Evolutionary conservation across 2,888 invertebrate species (phyloP).

Genomic region (Elmis aenea): DNA sequence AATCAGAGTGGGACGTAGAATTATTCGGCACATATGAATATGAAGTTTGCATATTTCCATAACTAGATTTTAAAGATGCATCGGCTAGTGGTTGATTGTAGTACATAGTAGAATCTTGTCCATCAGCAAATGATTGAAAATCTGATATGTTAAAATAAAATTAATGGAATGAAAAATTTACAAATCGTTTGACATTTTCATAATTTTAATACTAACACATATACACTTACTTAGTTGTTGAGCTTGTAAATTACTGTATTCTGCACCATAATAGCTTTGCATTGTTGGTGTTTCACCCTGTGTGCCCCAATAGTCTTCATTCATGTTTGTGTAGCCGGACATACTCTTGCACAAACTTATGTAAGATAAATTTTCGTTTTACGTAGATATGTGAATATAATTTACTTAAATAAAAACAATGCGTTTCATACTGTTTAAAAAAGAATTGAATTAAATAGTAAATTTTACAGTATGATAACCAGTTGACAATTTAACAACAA

Average conservation of each 20-base stretch:
- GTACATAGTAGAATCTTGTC: slow-evolving; percentile 28
- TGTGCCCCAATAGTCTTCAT: slow-evolving; percentile 20
- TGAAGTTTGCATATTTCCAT: no score
- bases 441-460: no score
- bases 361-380: no score
- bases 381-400: no score
- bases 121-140: slow-evolving; percentile 54
- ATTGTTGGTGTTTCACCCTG: slow-evolving; percentile 4
- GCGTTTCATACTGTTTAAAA: no score
- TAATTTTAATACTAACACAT: neutral
- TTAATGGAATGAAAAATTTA: no score
- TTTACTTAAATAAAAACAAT: no score
- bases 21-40: slow-evolving; percentile 36
- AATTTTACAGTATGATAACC: no score
- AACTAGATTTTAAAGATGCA: no score
- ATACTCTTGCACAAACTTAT: no score
- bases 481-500: no score
- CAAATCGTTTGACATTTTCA: slow-evolving; percentile 6
- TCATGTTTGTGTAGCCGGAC: slow-evolving; percentile 21
- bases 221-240: slow-evolving; percentile 41
- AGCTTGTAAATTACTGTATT: slow-evolving; percentile 41
- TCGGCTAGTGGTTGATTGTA: slow-evolving; percentile 45
- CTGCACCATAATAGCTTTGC: slow-evolving; percentile 24
- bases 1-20: slow-evolving; percentile 40
- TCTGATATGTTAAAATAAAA: no score